A percentile compares a stretch with the other conserved stretches of the same genome.
Conservation (phyloP, 1,140 invertebrate species). For the Pollicipes pollicipes region DNA sequence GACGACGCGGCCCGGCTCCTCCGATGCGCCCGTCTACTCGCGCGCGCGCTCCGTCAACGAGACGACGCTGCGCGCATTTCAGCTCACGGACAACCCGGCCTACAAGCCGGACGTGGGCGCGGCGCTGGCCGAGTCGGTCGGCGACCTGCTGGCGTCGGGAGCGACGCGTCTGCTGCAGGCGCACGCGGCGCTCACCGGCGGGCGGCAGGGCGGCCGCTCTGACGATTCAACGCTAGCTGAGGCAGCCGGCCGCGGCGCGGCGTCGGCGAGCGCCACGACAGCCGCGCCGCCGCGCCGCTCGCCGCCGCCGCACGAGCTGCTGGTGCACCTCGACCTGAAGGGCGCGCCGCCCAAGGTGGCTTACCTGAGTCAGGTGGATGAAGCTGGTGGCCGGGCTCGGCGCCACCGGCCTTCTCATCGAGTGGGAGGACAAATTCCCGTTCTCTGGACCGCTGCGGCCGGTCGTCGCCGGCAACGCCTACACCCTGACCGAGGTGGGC, state of each 20-base stretch:
- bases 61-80: background rate
- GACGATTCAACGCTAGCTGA: background rate
- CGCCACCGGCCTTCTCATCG: conserved; percentile 33
- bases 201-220: background rate
- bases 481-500: conserved; percentile 25
- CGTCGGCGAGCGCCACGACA: conserved; percentile 8
- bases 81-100: background rate
- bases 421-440: conserved; percentile 38
- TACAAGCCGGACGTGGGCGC: background rate
- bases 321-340: conserved; percentile 76
- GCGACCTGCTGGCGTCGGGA: background rate
- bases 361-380: conserved; percentile 51
- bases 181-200: background rate
- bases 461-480: conserved; percentile 20
- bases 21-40: no score
- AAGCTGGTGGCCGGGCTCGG: conserved; percentile 48
- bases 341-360: conserved; percentile 53
- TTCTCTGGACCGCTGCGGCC: conserved; percentile 22
- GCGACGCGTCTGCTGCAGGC: background rate
- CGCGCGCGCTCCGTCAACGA: no score
- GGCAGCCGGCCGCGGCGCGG: background rate
- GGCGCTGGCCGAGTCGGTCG: background rate
- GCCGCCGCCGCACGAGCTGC: conserved; percentile 8
- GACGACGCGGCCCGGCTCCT: no score
- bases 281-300: background rate